phyloP scores from a whole-genome alignment of 1,140 invertebrate species.

The Drosophila pseudoobscura region DNA sequence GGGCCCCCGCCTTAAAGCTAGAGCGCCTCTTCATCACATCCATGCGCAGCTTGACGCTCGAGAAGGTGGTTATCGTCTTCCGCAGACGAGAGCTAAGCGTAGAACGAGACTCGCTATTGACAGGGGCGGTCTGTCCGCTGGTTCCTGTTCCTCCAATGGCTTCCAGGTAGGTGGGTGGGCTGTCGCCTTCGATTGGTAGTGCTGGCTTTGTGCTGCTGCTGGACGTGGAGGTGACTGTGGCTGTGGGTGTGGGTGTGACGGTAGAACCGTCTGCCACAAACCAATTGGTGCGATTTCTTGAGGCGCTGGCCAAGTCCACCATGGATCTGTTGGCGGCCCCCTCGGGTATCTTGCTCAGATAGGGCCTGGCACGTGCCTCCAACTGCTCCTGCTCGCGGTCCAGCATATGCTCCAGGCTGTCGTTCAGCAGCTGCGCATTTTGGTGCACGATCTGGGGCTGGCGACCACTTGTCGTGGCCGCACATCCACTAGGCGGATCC shows the following conservation, averaged over 20 bases:
- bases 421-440: conserved; percentile 68
- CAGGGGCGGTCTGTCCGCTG: neutral
- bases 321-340: neutral
- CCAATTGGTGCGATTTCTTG: conserved; percentile 74
- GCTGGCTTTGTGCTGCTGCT: conserved; percentile 23
- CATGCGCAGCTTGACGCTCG: conserved; percentile 68
- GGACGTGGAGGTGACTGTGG: neutral
- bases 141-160: conserved; percentile 51
- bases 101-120: conserved; percentile 26
- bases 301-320: conserved; percentile 56
- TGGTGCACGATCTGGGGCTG: conserved; percentile 75
- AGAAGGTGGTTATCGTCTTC: conserved; percentile 65
- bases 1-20: conserved; percentile 52
- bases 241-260: neutral
- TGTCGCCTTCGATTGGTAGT: conserved; percentile 63
- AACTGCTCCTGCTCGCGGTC: conserved; percentile 30
- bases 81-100: conserved; percentile 62
- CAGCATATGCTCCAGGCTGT: conserved; percentile 74
- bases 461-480: neutral
- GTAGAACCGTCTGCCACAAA: conserved; percentile 48
- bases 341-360: conserved; percentile 49
- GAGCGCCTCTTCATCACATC: conserved; percentile 73
- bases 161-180: conserved; percentile 76
- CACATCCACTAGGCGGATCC: conserved; percentile 29
- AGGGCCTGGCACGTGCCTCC: conserved; percentile 52